These are phyloP conservation scores for Platanista minor DNA, from an alignment of 2,113 vertebrate species.

Conservation along the genomic window DNA sequence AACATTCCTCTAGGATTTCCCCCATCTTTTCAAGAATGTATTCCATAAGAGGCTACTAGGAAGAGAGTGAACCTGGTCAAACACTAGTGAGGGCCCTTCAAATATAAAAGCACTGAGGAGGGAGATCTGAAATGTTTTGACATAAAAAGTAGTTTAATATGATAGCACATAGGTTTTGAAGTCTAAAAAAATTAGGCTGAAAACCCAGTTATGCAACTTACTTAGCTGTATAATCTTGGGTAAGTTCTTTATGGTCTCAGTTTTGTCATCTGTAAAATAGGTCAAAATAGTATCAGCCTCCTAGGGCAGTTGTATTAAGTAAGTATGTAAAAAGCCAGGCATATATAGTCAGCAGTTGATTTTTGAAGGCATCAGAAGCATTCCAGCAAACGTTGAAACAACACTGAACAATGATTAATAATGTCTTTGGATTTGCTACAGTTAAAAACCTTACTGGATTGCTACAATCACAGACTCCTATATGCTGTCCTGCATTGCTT, in stretches of 20 bases:
- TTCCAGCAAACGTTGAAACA: background rate
- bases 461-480: background rate
- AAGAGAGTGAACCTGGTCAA: background rate
- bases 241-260: background rate
- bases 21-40: background rate
- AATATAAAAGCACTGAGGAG: background rate
- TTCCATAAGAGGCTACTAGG: background rate
- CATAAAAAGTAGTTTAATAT: background rate
- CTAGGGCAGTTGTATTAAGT: background rate
- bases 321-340: background rate
- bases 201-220: background rate
- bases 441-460: background rate
- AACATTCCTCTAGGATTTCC: background rate
- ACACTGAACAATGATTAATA: background rate
- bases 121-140: background rate
- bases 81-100: background rate
- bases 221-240: background rate
- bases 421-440: background rate
- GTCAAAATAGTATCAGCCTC: background rate
- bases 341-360: background rate
- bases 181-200: background rate
- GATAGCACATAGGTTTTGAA: background rate
- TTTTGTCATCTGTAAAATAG: background rate
- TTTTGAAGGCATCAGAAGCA: slow-evolving; percentile 9
- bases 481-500: background rate